phyloP scores from a whole-genome alignment of 2,888 invertebrate genomes.

The Mesopsocus fuscifrons region DNA sequence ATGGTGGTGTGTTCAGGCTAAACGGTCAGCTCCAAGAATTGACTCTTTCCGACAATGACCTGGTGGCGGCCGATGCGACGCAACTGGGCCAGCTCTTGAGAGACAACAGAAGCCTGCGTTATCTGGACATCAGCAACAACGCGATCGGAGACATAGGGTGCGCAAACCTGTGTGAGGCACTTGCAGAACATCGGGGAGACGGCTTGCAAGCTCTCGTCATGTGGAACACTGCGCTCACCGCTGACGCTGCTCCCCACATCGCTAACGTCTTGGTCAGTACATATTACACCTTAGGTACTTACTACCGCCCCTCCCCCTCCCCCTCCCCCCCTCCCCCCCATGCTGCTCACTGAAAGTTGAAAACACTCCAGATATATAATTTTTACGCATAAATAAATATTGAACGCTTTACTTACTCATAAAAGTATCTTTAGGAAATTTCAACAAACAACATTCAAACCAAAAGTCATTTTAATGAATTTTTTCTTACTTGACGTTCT shows the following conservation, averaged over 20 bases:
- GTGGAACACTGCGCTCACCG: constrained; percentile 73
- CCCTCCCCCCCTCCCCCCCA: too few species aligned
- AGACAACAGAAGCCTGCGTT: constrained; percentile 51
- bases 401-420: too few species aligned
- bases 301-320: too few species aligned
- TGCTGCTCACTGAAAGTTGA: too few species aligned
- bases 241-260: constrained; percentile 45
- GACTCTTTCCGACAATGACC: constrained; percentile 63
- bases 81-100: constrained; percentile 57
- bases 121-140: constrained; percentile 52
- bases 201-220: constrained; percentile 54
- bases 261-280: constrained; percentile 43
- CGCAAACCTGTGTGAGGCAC: constrained; percentile 49
- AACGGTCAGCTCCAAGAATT: constrained; percentile 60
- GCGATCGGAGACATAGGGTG: constrained; percentile 49
- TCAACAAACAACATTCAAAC: constrained; percentile 1
- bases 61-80: constrained; percentile 52
- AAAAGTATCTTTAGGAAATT: not conserved
- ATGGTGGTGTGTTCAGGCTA: too few species aligned
- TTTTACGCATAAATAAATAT: too few species aligned
- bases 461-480: too few species aligned
- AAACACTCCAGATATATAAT: too few species aligned
- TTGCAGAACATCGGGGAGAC: constrained; percentile 42
- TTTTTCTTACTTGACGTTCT: too few species aligned
- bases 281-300: too few species aligned